Evolutionary conservation across 2,113 vertebrate species (phyloP), one percentile per base, ranked within the genome.

Genomic region (Calidris pugnax): DNA sequence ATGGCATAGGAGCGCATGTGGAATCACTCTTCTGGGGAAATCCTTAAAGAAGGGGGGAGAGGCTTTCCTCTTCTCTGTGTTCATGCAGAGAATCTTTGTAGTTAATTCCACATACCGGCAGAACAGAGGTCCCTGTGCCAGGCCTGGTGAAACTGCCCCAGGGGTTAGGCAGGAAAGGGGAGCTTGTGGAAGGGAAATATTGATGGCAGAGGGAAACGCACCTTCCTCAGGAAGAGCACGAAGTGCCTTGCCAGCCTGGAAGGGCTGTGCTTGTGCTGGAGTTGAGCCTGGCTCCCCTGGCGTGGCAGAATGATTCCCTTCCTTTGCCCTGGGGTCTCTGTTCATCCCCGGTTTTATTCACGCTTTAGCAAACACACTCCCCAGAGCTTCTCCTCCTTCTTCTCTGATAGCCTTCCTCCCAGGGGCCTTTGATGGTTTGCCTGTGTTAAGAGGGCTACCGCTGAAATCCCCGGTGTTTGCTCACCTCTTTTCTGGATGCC

Each of bases 1-100:
- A 14, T 10, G 39, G 35, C 63, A 51, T 19, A 56, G 10, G 18
- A 14, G 4, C 18, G 21, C 1, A 0, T 0, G 2, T 43, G 45
- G 63, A 89, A 51, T 53, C 55, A 48, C 14, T 73, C 26, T 59
- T 67, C 39, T 43, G 28, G 35, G 63, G 4, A 76, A 85, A 56
- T 43, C 27, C 45, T 73, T 56, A 60, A 14, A 68, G 66, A 78
- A 91, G 28, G 24, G 76, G 12, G 14, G 33, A 14, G 14, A 67
- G 41, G 57, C 16, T 57, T 85, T 53, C 13, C 30, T 74, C 30
- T 83, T 78, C 33, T 41, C 17, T 77, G 10, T 59, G 32, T 75
- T 72, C 26, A 51, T 11, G n/a, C 6, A 55, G 37, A 91, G 14
- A 50, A 41, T 55, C 56, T 66, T 57, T 30, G 27, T 53, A 10